Evolutionary conservation across 2,797 vertebrate genomes (phyloP).

Genomic region (Toxotes lorentzi): DNA sequence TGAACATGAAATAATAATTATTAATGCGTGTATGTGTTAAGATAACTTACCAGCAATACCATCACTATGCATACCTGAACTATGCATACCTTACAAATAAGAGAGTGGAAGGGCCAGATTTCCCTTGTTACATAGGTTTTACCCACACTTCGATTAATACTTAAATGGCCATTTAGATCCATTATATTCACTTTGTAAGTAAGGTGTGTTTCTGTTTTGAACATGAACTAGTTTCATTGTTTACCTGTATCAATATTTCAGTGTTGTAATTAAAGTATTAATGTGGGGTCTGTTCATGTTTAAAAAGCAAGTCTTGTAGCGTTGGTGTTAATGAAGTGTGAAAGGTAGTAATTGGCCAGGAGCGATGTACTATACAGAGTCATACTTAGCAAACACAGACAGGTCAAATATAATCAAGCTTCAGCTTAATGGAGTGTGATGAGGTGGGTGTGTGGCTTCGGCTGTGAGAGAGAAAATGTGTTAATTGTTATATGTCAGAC

Average conservation of each 20-base stretch:
- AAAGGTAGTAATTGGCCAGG: constrained; percentile 52
- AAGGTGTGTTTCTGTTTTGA: constrained; percentile 1
- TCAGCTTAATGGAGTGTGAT: constrained; percentile 72
- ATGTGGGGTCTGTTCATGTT: constrained; percentile 51
- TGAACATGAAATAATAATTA: background rate
- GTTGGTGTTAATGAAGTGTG: constrained; percentile 69
- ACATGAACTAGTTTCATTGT: constrained; percentile 34
- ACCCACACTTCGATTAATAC: background rate
- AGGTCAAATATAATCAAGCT: constrained; percentile 77
- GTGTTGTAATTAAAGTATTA: constrained; percentile 51
- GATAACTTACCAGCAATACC: background rate
- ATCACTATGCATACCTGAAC: background rate
- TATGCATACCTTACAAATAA: background rate
- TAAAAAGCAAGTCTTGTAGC: constrained; percentile 37
- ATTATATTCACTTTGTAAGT: background rate
- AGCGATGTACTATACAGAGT: constrained; percentile 56
- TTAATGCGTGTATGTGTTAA: background rate
- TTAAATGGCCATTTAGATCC: background rate
- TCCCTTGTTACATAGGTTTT: background rate
- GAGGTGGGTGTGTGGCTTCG: constrained; percentile 8
- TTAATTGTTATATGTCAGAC: constrained; percentile 36
- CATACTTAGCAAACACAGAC: constrained; percentile 49
- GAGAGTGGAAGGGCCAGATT: background rate
- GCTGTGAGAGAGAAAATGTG: constrained; percentile 24
- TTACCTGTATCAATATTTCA: constrained; percentile 44